phyloP scores from a whole-genome alignment of 2,888 invertebrate genomes.

The Lepas anatifera region DNA sequence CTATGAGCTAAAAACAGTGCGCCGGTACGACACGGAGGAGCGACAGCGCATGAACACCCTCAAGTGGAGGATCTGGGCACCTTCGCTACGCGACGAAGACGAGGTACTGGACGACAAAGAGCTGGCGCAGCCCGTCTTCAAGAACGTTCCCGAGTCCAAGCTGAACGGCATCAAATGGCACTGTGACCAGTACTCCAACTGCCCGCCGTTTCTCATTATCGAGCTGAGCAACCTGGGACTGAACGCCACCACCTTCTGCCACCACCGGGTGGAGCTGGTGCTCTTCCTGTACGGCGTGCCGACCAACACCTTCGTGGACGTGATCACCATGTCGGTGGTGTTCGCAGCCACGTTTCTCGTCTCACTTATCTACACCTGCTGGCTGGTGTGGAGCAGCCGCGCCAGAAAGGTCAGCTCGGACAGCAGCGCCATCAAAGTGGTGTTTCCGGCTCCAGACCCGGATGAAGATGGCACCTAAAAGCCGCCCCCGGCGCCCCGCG shows the following conservation, averaged over 20 bases:
- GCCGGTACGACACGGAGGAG: not conserved
- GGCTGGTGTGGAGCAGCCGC: too few species aligned
- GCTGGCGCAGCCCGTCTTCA: not conserved
- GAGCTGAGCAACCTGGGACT: not conserved
- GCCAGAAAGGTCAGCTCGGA: too few species aligned
- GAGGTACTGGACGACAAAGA: not conserved
- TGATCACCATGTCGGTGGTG: not conserved
- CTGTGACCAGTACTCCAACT: not conserved
- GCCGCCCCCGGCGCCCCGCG: too few species aligned
- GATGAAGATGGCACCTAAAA: too few species aligned
- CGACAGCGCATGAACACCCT: not conserved
- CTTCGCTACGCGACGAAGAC: not conserved
- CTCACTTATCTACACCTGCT: not conserved
- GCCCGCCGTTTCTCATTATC: not conserved
- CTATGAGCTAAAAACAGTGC: not conserved
- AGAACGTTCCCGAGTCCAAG: not conserved
- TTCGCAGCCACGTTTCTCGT: not conserved
- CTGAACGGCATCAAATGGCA: not conserved
- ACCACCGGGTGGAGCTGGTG: not conserved
- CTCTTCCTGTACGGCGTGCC: slow-evolving; percentile 1
- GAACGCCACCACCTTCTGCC: not conserved
- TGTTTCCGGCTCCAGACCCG: too few species aligned
- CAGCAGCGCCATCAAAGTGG: too few species aligned
- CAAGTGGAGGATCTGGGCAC: not conserved
- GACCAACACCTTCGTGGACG: slow-evolving; percentile 7